These are phyloP conservation scores for Pseudopleuronectes americanus DNA, from an alignment of 2,797 vertebrate species.

Conservation along the genomic window DNA sequence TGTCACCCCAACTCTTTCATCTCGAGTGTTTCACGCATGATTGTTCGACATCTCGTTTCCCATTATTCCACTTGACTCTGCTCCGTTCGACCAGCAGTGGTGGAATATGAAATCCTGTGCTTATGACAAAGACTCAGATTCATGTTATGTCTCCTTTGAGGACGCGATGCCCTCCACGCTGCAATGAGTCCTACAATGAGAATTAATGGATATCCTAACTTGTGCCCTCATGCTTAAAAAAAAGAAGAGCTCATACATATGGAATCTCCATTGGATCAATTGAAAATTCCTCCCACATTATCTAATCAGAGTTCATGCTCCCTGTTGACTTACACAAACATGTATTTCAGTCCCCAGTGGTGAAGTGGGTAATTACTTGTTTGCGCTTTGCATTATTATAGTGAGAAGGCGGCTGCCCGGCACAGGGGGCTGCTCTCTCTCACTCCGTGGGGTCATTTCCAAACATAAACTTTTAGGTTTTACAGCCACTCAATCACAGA, in stretches of 20 bases:
- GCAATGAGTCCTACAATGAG: background rate
- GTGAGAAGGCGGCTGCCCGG: conserved; percentile 1
- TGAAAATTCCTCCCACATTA: conserved; percentile 1
- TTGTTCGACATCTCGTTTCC: conserved; percentile 15
- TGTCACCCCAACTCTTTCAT: background rate
- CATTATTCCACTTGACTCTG: conserved; percentile 27
- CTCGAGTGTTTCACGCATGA: conserved; percentile 2
- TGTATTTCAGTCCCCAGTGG: background rate
- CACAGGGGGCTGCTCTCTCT: conserved; percentile 6
- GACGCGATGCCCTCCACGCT: background rate
- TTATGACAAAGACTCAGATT: background rate
- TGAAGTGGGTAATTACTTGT: conserved; percentile 1
- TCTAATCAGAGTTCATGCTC: background rate
- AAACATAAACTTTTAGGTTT: conserved; percentile 27
- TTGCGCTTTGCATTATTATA: conserved; percentile 22
- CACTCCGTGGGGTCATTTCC: background rate
- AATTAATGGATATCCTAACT: background rate
- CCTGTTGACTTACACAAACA: conserved; percentile 2
- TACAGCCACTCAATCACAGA: conserved; percentile 6
- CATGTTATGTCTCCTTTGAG: background rate
- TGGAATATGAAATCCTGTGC: conserved; percentile 1
- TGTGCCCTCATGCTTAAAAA: background rate
- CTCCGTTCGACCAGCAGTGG: background rate
- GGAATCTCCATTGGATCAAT: conserved; percentile 13
- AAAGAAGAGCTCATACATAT: background rate